These are phyloP conservation scores for Ptychoptera contaminata DNA, from an alignment of 2,888 invertebrate genomes.

Conservation along the genomic window DNA sequence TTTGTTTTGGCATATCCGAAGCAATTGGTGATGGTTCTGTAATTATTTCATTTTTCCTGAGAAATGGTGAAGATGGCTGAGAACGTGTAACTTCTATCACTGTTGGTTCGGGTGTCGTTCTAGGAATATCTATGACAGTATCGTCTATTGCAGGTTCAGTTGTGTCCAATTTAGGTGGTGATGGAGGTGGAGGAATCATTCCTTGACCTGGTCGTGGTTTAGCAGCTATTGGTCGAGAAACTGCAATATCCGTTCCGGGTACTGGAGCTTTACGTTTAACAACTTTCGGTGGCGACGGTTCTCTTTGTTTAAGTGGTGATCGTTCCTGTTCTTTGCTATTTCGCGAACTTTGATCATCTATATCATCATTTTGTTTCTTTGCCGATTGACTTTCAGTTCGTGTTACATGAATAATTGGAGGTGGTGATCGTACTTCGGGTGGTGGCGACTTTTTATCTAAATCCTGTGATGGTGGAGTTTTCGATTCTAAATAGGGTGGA, in stretches of 20 bases:
- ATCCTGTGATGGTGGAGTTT: slow-evolving; percentile 1
- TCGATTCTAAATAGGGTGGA: background rate
- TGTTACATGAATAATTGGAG: slow-evolving; percentile 6
- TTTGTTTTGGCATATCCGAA: slow-evolving; percentile 1
- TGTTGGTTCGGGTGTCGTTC: slow-evolving; percentile 1
- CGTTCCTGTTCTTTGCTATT: slow-evolving; percentile 6
- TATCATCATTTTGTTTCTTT: background rate
- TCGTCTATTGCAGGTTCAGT: background rate
- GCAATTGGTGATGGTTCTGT: slow-evolving; percentile 2
- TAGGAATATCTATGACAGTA: background rate
- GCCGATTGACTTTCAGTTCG: slow-evolving; percentile 1
- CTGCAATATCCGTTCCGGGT: slow-evolving; percentile 15
- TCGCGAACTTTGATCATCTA: background rate
- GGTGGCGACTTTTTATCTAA: background rate
- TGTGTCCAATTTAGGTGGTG: slow-evolving; percentile 13
- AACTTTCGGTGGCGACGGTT: slow-evolving; percentile 29
- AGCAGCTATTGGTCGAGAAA: slow-evolving; percentile 33
- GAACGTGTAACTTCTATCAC: background rate
- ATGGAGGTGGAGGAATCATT: slow-evolving; percentile 29
- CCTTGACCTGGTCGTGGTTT: slow-evolving; percentile 34
- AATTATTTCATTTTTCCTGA: background rate
- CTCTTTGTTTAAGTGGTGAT: background rate
- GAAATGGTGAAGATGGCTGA: background rate
- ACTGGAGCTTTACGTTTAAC: slow-evolving; percentile 31
- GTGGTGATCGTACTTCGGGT: slow-evolving; percentile 2